phyloP scores from a whole-genome alignment of 2,797 vertebrate genomes.

The Botia kubotai region DNA sequence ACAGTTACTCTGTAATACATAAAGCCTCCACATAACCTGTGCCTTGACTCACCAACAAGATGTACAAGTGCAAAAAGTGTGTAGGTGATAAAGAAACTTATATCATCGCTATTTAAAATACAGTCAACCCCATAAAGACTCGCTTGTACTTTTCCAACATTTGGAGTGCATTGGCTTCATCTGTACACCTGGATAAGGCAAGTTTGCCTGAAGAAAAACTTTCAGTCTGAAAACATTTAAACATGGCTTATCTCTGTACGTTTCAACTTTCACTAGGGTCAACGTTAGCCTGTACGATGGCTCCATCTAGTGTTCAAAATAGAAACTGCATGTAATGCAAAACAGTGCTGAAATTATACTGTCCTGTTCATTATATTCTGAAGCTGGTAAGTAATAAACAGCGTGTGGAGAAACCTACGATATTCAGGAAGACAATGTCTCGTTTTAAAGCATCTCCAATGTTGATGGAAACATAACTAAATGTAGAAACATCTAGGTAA shows the following conservation, averaged over 20 bases:
- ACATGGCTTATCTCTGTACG: background rate
- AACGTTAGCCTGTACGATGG: background rate
- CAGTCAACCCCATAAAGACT: background rate
- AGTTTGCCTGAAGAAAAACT: background rate
- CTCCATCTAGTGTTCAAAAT: constrained; percentile 28
- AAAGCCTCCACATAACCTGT: constrained; percentile 38
- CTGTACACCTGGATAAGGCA: background rate
- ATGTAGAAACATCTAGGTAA: background rate
- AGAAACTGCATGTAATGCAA: background rate
- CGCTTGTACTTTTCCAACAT: background rate
- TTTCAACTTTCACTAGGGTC: background rate
- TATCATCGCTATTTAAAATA: background rate
- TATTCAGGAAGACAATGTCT: background rate
- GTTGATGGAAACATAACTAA: constrained; percentile 3
- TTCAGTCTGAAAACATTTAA: background rate
- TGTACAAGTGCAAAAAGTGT: constrained; percentile 6
- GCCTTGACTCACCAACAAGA: constrained; percentile 22
- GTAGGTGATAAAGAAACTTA: constrained; percentile 2
- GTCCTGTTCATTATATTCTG: background rate
- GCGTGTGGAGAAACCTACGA: constrained; percentile 5
- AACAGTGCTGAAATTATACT: background rate
- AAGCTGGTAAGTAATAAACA: background rate
- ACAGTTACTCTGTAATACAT: background rate
- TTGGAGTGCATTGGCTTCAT: background rate
- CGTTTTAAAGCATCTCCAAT: background rate